phyloP scores from a whole-genome alignment of 2,797 vertebrate genomes.

The Cheirogaleus major region DNA sequence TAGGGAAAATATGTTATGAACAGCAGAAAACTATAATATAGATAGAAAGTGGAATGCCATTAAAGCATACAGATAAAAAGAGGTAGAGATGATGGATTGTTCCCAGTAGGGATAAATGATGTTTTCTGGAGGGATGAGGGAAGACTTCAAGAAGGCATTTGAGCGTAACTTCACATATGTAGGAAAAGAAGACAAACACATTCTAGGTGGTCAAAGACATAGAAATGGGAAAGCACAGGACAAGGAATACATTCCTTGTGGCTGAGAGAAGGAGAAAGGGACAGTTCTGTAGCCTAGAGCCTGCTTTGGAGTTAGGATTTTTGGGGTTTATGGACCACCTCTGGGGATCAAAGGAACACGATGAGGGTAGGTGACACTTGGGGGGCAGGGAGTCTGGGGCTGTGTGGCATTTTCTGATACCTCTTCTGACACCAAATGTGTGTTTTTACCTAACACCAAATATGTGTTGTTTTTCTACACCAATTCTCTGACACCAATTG shows the following conservation, averaged over 20 bases:
- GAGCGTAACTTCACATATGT: background rate
- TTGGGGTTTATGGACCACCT: background rate
- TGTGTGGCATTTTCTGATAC: background rate
- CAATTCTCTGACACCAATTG: background rate
- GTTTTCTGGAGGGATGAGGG: background rate
- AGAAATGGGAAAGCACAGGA: background rate
- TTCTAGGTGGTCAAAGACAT: background rate
- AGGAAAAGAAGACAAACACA: background rate
- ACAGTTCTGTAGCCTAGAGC: background rate
- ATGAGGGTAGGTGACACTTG: background rate
- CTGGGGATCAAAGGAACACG: background rate
- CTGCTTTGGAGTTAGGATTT: background rate
- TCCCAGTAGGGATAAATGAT: background rate
- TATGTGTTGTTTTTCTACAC: background rate
- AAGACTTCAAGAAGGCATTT: background rate
- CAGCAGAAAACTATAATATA: background rate
- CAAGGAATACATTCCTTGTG: background rate
- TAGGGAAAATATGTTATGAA: background rate
- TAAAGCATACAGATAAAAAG: background rate
- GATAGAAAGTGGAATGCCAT: background rate
- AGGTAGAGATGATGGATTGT: background rate
- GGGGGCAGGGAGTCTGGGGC: background rate
- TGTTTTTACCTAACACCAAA: background rate
- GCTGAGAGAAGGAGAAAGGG: background rate
- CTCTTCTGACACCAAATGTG: background rate